Percentiles rank a stretch among this genome's conserved stretches.
phyloP scores from a whole-genome alignment of 1,140 invertebrate species.

The Hylaeus anthracinus region DNA sequence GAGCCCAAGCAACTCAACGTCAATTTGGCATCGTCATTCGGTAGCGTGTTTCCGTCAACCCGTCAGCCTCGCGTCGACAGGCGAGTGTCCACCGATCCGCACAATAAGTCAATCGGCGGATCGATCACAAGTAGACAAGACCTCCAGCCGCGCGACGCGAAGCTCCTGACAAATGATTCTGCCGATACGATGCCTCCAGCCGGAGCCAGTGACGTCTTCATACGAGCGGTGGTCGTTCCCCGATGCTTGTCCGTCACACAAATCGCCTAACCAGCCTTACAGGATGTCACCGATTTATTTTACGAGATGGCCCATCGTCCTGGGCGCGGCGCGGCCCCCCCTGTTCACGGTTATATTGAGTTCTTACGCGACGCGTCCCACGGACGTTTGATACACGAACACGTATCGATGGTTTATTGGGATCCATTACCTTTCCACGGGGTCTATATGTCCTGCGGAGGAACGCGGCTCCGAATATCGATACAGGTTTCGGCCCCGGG shows the following conservation, averaged over 20 bases:
- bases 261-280: constrained; percentile 71
- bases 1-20: not conserved
- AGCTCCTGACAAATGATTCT: constrained; percentile 72
- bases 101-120: constrained; percentile 62
- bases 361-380: constrained; percentile 54
- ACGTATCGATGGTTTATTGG: constrained; percentile 74
- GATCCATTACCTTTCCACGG: constrained; percentile 66
- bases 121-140: constrained; percentile 55
- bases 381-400: constrained; percentile 39
- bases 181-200: constrained; percentile 57
- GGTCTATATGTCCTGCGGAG: constrained; percentile 28
- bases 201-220: constrained; percentile 68
- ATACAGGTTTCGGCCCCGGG: constrained; percentile 46
- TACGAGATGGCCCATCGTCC: constrained; percentile 61
- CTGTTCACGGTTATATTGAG: constrained; percentile 56
- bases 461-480: constrained; percentile 50
- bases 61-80: constrained; percentile 35
- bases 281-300: constrained; percentile 77
- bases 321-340: constrained; percentile 53
- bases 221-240: constrained; percentile 46
- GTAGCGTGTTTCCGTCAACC: constrained; percentile 14
- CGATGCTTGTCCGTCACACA: constrained; percentile 68
- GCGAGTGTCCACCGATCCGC: constrained; percentile 31
- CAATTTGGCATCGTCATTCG: constrained; percentile 6
- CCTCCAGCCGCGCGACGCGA: constrained; percentile 57